Evolutionary conservation across 2,888 invertebrate genomes (phyloP).

Genomic region (Prosopocoilus inquinatus): DNA sequence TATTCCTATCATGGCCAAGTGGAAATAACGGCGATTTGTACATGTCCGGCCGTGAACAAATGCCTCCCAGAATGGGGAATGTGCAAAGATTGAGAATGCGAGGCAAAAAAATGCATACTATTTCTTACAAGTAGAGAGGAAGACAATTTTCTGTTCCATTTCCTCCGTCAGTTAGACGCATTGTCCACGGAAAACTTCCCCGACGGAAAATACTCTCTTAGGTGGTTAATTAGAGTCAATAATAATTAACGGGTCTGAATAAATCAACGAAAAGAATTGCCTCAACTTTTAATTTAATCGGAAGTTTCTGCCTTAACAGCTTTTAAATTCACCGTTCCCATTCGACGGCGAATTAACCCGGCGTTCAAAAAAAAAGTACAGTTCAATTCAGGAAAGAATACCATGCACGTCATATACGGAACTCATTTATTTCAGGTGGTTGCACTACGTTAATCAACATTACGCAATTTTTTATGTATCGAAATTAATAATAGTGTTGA

Average conservation of each 20-base stretch:
- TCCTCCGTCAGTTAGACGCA: slow-evolving; percentile 46
- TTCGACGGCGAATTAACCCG: slow-evolving; percentile 21
- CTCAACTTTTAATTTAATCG: slow-evolving; percentile 45
- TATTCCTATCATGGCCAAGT: slow-evolving; percentile 50
- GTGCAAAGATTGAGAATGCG: slow-evolving; percentile 50
- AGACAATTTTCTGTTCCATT: slow-evolving; percentile 55
- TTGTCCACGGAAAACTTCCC: slow-evolving; percentile 13
- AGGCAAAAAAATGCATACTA: slow-evolving; percentile 50
- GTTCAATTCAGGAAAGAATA: no score
- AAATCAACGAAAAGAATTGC: slow-evolving; percentile 46
- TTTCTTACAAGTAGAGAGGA: slow-evolving; percentile 41
- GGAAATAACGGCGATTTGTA: slow-evolving; percentile 53
- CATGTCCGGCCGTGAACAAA: slow-evolving; percentile 48
- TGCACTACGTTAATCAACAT: no score
- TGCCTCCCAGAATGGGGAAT: slow-evolving; percentile 46
- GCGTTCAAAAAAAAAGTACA: neutral
- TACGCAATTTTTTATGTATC: no score
- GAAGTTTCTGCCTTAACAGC: slow-evolving; percentile 22
- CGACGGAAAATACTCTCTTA: slow-evolving; percentile 42
- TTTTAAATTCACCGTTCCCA: slow-evolving; percentile 11
- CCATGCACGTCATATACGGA: no score
- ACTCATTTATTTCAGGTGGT: no score
- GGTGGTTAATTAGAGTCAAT: slow-evolving; percentile 50
- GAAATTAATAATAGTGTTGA: no score
- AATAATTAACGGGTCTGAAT: slow-evolving; percentile 48